Evolutionary conservation across 2,113 vertebrate species (phyloP).

Genomic region (Marmota flaviventris): DNA sequence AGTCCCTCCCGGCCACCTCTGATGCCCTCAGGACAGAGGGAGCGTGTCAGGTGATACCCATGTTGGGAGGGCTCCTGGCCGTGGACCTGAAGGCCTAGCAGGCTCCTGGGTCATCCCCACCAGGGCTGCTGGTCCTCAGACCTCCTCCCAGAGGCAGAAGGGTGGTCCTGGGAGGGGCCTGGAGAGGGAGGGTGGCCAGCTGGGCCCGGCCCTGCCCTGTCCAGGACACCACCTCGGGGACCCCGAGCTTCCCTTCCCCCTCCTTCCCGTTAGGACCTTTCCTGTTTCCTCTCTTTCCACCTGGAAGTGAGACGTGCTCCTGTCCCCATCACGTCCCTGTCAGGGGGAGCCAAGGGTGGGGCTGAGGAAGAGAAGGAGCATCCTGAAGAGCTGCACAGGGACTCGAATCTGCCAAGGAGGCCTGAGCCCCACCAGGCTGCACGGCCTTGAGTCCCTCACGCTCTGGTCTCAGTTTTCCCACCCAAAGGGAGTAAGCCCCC

Average conservation of each 20-base stretch:
- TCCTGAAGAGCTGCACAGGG: neutral
- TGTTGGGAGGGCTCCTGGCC: neutral
- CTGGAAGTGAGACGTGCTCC: constrained; percentile 17
- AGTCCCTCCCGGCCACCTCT: neutral
- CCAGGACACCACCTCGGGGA: neutral
- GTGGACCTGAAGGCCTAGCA: neutral
- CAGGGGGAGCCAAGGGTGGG: neutral
- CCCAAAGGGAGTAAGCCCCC: no score
- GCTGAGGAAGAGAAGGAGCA: neutral
- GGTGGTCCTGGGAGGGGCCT: neutral
- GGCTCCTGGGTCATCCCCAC: neutral
- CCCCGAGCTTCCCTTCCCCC: neutral
- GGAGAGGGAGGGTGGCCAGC: neutral
- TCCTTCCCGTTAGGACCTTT: constrained; percentile 26
- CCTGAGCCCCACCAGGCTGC: neutral
- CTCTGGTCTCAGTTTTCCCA: neutral
- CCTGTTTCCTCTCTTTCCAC: constrained; percentile 33
- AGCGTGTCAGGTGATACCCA: neutral
- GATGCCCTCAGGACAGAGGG: neutral
- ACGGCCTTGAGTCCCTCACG: neutral
- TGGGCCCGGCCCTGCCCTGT: no score
- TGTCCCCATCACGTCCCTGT: neutral
- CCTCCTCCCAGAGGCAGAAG: neutral
- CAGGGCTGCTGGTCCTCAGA: neutral
- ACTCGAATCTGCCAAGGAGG: no score